Percentiles rank a stretch among this genome's conserved stretches.
Conservation (phyloP, 2,113 vertebrate species). For the Melanotaenia duboulayi region DNA sequence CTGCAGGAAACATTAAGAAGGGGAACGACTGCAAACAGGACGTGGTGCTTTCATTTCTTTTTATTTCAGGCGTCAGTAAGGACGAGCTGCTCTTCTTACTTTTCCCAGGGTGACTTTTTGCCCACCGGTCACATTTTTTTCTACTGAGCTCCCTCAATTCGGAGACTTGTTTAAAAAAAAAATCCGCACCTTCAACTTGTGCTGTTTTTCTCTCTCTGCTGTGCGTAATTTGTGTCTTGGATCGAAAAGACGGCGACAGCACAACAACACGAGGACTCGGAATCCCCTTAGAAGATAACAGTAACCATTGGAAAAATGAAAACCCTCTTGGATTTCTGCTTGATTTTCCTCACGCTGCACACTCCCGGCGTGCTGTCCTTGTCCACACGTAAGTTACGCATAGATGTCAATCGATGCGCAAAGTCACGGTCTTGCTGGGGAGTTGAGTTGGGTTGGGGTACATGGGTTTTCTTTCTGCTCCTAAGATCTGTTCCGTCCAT, state of each 20-base stretch:
- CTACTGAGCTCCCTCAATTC: constrained; percentile 31
- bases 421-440: constrained; percentile 5
- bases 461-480: background rate
- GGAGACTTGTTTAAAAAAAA: constrained; percentile 27
- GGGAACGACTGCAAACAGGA: constrained; percentile 75
- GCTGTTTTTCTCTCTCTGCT: constrained; percentile 30
- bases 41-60: constrained; percentile 22
- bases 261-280: constrained; percentile 55
- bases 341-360: constrained; percentile 75
- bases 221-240: constrained; percentile 64
- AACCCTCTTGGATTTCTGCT: constrained; percentile 63
- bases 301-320: constrained; percentile 55
- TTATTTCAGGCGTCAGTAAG: constrained; percentile 7
- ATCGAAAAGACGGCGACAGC: constrained; percentile 48
- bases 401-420: constrained; percentile 62
- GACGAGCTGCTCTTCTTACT: constrained; percentile 29
- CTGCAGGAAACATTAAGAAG: constrained; percentile 87
- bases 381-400: constrained; percentile 83
- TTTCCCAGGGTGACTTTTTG: constrained; percentile 36
- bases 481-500: background rate
- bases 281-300: constrained; percentile 9
- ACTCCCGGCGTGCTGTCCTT: constrained; percentile 77
- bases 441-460: background rate
- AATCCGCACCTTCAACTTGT: constrained; percentile 40
- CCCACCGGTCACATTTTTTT: constrained; percentile 46